Base-by-base conservation (phyloP, 2,113 vertebrate genomes). In the Pica pica region DNA sequence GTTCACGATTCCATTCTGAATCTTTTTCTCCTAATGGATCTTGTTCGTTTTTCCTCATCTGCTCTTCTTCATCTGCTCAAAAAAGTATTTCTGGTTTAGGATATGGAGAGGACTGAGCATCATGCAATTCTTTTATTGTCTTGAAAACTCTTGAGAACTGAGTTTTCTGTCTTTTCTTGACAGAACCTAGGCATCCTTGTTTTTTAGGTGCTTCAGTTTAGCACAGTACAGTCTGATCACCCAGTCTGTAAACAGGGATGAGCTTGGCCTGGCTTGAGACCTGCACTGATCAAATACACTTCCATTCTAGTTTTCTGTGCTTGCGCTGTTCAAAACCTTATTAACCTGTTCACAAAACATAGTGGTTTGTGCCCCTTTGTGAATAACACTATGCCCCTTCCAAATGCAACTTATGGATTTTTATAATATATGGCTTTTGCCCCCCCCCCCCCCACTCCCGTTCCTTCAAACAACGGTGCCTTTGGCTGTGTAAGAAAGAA, bases 401-500 rank as follows among this genome's bases (percentile, higher is more conserved):
- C 39, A 84, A 78, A 37, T 31, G 8, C 21, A 71, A 6, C 1
- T 68, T 44, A 52, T 0, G 8, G 23, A 52, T 67, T 77, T 88
- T 52, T 68, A 22, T 30, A 59, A n/a, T 20, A 49, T 27, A 24
- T 6, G 17, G 9, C 5, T 59, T 35, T 33, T 12, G 11, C 6
- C 2, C 5, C 6, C 4, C 6, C 2, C 5, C 6, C 4, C 6
- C 23, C 1, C 15, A 6, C 41, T 50, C 16, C 10, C 11, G 1
- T 90, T 93, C 26, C 18, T 80, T 95, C 20, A 64, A 28, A 28
- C 30, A 2, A 7, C 73, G 10, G 9, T 69, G 31, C 49, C 33
- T 87, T 85, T 79, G 61, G 8, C 44, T 80, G 6, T 47, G 11
- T 74, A 53, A 88, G 70, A 76, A 88, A 53, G 59, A 52, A 33